Conservation (phyloP, 2,888 invertebrate genomes). For the Fragum sueziense region DNA sequence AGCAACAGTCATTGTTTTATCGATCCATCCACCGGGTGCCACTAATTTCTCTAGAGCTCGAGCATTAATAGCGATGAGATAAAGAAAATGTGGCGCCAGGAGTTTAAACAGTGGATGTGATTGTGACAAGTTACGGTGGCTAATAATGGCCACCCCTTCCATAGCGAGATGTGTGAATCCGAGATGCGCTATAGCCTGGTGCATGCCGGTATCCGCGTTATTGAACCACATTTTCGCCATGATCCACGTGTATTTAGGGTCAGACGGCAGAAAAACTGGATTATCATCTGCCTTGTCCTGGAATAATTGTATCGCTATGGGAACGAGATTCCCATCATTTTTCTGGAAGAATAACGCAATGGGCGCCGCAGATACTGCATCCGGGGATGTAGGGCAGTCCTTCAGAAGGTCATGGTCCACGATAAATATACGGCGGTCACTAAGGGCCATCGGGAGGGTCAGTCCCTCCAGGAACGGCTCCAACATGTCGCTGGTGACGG, state of each 20-base stretch:
- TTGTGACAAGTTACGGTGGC: conserved; percentile 82
- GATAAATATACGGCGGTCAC: conserved; percentile 49
- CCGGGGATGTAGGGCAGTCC: conserved; percentile 34
- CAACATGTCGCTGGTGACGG: conserved; percentile 40
- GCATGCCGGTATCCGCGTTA: conserved; percentile 81
- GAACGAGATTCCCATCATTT: conserved; percentile 76
- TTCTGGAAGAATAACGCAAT: conserved; percentile 82
- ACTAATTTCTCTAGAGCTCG: conserved; percentile 67
- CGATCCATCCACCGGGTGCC: conserved; percentile 48
- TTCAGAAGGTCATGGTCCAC: conserved; percentile 49
- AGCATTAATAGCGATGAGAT: conserved; percentile 83
- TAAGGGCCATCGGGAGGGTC: conserved; percentile 35
- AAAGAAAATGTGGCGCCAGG: conserved; percentile 83
- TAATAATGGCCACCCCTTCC: conserved; percentile 82
- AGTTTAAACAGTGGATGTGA: conserved; percentile 84
- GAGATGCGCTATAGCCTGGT: conserved; percentile 81
- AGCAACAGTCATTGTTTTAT: conserved; percentile 49
- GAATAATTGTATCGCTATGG: conserved; percentile 82
- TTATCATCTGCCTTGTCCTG: conserved; percentile 81
- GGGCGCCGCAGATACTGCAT: conserved; percentile 77
- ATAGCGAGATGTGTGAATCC: conserved; percentile 83
- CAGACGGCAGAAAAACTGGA: conserved; percentile 82
- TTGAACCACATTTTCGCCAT: conserved; percentile 83
- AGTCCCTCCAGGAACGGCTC: conserved; percentile 51
- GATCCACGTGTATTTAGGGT: conserved; percentile 80